Evolutionary conservation across 2,797 vertebrate genomes (phyloP), one percentile per base, ranked within the genome.

Genomic region (Taenioides sp.): DNA sequence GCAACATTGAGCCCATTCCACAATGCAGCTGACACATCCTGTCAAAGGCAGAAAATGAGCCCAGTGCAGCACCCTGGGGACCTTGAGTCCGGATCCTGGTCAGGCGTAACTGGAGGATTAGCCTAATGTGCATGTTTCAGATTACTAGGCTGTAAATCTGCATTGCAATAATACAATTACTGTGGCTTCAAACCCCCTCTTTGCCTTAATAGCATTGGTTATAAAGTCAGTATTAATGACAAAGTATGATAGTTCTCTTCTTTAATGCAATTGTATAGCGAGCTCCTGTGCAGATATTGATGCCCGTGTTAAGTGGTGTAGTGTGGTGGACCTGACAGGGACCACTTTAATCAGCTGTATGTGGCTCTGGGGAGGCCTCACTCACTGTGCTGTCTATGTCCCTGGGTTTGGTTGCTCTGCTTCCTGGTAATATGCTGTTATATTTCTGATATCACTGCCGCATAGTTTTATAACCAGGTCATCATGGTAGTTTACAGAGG

Each of bases 131-230:
- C 31, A 12, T 62, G 28, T n/a, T 62, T 34, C 18, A 37, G 28
- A 62, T 62, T 34, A n/a, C 7, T n/a, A n/a, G 60, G 28, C 31
- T 34, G 60, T 62, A 62, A 20, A 62, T 62, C 60, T n/a, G 20
- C 60, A 37, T 62, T 62, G 20, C 60, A 62, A 62, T 62, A 62
- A 62, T 62, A n/a, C 28, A 62, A 62, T 62, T 62, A 37, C 28
- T 16, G 20, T 4, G 17, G 59, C 17, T 61, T 61, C 59, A 18
- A 31, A 16, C 18, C 25, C 7, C 28, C 60, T 62, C 60, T 62
- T 62, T 16, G 31, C 60, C 25, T 62, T 37, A 11, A 62, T 62
- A 28, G 60, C 18, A 0, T 6, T 20, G 60, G 60, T n/a, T 6
- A 63, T 63, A 63, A 43, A 63, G 61, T 34, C 31, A 31, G 34